phyloP scores from a whole-genome alignment of 2,113 vertebrate genomes.

The Craseonycteris thonglongyai region DNA sequence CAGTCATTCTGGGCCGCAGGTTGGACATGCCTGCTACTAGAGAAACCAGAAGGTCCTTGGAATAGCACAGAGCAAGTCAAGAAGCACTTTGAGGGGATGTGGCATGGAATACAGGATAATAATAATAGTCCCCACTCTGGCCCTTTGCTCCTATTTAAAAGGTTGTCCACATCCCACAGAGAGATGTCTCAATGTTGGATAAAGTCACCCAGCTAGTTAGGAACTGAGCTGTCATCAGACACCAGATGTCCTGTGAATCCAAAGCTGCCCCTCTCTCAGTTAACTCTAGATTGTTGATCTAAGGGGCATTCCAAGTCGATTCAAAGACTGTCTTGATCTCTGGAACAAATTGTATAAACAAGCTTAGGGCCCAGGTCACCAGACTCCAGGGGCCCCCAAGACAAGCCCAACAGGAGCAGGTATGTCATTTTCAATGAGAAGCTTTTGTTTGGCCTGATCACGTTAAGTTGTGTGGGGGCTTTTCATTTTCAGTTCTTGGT shows the following conservation, averaged over 20 bases:
- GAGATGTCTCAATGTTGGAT: background rate
- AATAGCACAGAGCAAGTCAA: background rate
- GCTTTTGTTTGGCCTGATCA: background rate
- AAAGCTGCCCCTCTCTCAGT: background rate
- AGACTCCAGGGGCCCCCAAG: background rate
- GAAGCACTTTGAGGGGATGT: background rate
- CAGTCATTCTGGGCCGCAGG: no score
- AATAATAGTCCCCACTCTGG: background rate
- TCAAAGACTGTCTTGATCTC: background rate
- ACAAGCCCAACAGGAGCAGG: background rate
- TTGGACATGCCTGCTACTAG: no score
- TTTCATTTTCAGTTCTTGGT: background rate
- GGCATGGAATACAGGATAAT: background rate
- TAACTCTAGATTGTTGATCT: background rate
- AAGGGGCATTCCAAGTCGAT: background rate
- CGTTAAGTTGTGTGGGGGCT: background rate
- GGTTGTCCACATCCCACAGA: background rate
- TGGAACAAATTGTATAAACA: background rate
- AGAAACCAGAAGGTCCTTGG: background rate
- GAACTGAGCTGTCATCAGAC: background rate
- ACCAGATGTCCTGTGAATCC: background rate
- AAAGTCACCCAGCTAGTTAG: background rate
- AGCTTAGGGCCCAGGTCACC: background rate
- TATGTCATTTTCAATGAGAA: background rate
- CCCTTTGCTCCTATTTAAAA: background rate